Base-by-base conservation (phyloP, 2,888 invertebrate species). In the Byasa hedistus region DNA sequence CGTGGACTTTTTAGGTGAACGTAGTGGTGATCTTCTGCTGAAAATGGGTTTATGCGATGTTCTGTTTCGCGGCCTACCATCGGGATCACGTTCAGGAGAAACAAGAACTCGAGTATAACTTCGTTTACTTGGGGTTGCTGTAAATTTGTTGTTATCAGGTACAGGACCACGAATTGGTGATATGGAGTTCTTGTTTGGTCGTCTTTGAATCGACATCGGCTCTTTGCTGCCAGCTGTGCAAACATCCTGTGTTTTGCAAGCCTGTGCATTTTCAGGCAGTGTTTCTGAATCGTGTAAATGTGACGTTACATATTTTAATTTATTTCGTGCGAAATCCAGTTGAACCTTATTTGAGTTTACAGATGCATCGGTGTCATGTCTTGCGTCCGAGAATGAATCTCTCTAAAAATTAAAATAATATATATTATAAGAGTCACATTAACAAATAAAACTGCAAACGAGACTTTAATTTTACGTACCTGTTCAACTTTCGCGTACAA, bases 401-500 rank as follows among this genome's bases (percentile, higher is more conserved):
- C 77, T 82, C 90, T 91, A 79, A 63, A 87, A 87, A 36, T 36
- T n/a, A n/a, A 57, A 57, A 27, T 8, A 48, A 59, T 24, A 8
- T 66, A 32, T 51, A 57, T 17, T 21, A 36, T 51, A 55, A 32
- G 15, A 62, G 4, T 15, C 8, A 27, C 10, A 22, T 23, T 15
- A 36, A 36, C 10, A 32, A 39, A 39, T 8, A 19, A 17, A 22
- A 57, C 27, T 8, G 55, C 21, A 15, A 8, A 19, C 24, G 8
- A 32, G 1, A 32, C 57, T 17, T 27, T 57, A 32, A 39, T 22
- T 3, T 21, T 23, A 44, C 39, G 2, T 63, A 94, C 95, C 93
- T 93, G 92, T 79, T 93, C 92, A 44, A 94, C 93, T 92, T 94
- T 95, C 57, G 92, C 88, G 74, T 94, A 93, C 70, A 95, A 89